Evolutionary conservation across 2,888 invertebrate genomes (phyloP).

Genomic region (Pseudoips prasinana): DNA sequence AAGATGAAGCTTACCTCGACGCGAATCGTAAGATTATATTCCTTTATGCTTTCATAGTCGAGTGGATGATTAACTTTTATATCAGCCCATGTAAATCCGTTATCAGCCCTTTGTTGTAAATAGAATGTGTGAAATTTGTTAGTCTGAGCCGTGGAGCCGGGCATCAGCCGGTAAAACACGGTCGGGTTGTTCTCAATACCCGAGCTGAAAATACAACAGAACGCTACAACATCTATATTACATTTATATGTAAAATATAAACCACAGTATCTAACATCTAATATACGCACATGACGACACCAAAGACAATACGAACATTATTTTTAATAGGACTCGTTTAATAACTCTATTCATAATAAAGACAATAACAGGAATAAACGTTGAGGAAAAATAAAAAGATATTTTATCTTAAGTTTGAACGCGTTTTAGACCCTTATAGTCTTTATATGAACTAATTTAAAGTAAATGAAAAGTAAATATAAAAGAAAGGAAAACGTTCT

Average conservation of each 20-base stretch:
- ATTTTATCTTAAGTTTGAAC: too few relatives aligned
- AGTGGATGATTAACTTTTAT: slow-evolving; percentile 97
- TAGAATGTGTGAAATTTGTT: slow-evolving; percentile 98
- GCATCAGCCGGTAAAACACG: slow-evolving; percentile 97
- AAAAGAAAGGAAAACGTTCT: too few relatives aligned
- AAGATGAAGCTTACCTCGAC: slow-evolving; percentile 88
- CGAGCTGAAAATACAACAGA: slow-evolving; percentile 85
- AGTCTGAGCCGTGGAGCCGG: slow-evolving; percentile 97
- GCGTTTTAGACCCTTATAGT: too few relatives aligned
- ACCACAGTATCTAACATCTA: slow-evolving; percentile 35
- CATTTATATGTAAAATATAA: slow-evolving; percentile 19
- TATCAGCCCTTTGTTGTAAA: slow-evolving; percentile 95
- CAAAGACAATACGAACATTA: slow-evolving; percentile 15
- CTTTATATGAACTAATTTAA: too few relatives aligned
- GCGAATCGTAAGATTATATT: slow-evolving; percentile 96
- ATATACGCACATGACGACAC: slow-evolving; percentile 54
- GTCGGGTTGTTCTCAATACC: slow-evolving; percentile 98
- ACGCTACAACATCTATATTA: slow-evolving; percentile 40
- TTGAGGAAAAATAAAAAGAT: too few relatives aligned
- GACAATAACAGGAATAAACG: too few relatives aligned
- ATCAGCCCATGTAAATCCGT: slow-evolving; percentile 97
- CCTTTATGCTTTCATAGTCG: slow-evolving; percentile 97
- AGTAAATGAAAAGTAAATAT: too few relatives aligned
- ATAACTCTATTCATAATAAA: too few relatives aligned
- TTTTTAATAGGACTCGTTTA: neutral